Base-by-base conservation (phyloP, 2,888 invertebrate genomes). In the Pachycephus smyrnensis region DNA sequence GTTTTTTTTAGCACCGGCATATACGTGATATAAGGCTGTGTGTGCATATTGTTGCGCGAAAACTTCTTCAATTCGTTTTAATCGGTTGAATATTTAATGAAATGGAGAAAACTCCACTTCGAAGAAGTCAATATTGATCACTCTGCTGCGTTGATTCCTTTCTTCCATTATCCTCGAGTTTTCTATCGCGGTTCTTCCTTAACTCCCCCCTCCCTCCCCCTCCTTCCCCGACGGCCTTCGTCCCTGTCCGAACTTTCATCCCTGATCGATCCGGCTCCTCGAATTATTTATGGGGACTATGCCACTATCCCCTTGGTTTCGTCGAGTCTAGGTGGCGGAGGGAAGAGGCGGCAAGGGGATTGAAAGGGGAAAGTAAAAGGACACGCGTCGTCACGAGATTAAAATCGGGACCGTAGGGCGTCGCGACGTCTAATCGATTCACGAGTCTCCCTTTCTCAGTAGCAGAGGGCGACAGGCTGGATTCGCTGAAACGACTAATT, bases 401-500 rank as follows among this genome's bases (percentile, higher is more conserved):
- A 55, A 55, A 55, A 55, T 55, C 55, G 9, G 55, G 55, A 55
- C 23, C 55, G 9, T 23, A 55, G 55, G 55, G 55, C 55, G 55
- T 55, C 55, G 55, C 55, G 55, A 33, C 71, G 71, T 33, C 71
- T 71, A 71, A 71, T 71, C 71, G 71, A 71, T 71, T 71, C 71
- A 23, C 31, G 15, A 31, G 33, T 71, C 71, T 71, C 71, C 71
- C 9, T 33, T 12, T 33, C 71, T 31, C 71, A 11, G 71, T 32
- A 71, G 33, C 32, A 71, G 71, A 71, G 71, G 71, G 71, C 31
- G 71, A 71, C 32, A 71, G 71, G 71, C 9, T 33, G 71, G 32
- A 31, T 33, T 71, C 71, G 71, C 71, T 73, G 76, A 75, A 76
- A 78, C 73, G 76, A 76, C 78, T 80, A 83, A 81, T 82, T 80